Evolutionary conservation across 23 tunicate species (phyloP), one percentile per base, ranked within the genome.

Genomic region (Trididemnum clinides): DNA sequence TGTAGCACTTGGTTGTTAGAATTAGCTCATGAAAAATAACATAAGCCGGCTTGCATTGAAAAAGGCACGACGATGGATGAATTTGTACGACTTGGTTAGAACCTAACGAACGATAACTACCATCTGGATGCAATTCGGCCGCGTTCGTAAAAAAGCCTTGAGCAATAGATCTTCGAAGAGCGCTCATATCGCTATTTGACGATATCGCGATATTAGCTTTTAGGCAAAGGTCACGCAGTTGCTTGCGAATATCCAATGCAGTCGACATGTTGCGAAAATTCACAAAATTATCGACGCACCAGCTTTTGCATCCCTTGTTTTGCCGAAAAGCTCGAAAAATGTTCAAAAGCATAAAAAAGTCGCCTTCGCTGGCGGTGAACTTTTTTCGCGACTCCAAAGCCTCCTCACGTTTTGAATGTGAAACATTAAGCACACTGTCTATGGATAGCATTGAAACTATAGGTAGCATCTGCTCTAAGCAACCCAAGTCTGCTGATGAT

Each of bases 41-140:
- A 69, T 94, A 89, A 15, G 95, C 92, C 0, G 98, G 98, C 66
- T 94, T 94, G 82, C 88, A 81, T 20, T 75, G 88, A 85, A 89
- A 89, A 34, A 94, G 66, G 44, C 98, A 94, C 4, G 98, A 94
- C 22, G 98, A 89, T 33, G 98, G 98, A 82, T 94, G 98, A 50
- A 94, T 94, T 25, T 85, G 84, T 33, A 89, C 98, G 20, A 64
- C 85, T 72, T 94, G 90, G 21, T 84, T 84, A 1, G 98, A 71
- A 77, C 66, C 84, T 2, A 94, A 63, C 2, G 85, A 80, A 33
- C 88, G 74, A 51, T 89, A 94, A 1, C 85, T 80, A 1, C 90
- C 90, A 75, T 94, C 94, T 22, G 84, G 77, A 25, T 94, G 98
- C 59, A 89, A 58, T 57, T 94, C 98, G 33, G 98, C 98, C 0